These are phyloP conservation scores for Neolamprologus toae DNA, from an alignment of 2,113 vertebrate genomes.

Conservation along the genomic window DNA sequence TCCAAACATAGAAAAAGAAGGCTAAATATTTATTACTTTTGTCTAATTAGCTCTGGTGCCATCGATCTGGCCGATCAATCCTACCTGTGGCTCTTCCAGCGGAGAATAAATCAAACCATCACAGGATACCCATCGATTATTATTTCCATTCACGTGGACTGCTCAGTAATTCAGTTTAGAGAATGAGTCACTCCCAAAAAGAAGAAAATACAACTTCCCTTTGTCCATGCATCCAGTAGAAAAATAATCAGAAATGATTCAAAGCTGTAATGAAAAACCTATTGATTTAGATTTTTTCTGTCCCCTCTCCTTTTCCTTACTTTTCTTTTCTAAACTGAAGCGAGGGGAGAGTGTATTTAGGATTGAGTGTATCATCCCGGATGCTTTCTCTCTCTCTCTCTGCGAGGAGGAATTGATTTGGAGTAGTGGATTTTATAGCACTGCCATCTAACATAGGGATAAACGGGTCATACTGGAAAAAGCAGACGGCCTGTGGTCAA, in stretches of 20 bases:
- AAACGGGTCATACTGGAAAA: conserved; percentile 33
- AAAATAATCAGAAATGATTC: conserved; percentile 44
- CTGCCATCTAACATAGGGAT: neutral
- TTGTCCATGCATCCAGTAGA: neutral
- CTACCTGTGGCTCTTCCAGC: conserved; percentile 11
- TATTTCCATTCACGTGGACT: conserved; percentile 21
- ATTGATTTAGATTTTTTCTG: conserved; percentile 37
- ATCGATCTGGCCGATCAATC: conserved; percentile 49
- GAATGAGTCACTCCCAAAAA: neutral
- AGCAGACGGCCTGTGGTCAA: conserved; percentile 10
- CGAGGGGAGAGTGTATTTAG: neutral
- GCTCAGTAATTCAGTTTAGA: conserved; percentile 29
- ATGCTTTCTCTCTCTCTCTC: neutral
- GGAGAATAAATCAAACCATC: conserved; percentile 32
- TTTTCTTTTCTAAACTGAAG: neutral
- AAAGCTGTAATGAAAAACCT: conserved; percentile 40
- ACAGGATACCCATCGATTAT: conserved; percentile 3
- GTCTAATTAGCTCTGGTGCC: conserved; percentile 50
- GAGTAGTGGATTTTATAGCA: conserved; percentile 18
- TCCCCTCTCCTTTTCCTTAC: neutral
- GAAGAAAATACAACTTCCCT: neutral
- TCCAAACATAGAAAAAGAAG: neutral
- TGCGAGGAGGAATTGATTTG: conserved; percentile 25
- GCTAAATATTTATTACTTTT: conserved; percentile 56
- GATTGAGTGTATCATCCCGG: conserved; percentile 6